phyloP scores from a whole-genome alignment of 2,797 vertebrate species.

The Lates japonicus region DNA sequence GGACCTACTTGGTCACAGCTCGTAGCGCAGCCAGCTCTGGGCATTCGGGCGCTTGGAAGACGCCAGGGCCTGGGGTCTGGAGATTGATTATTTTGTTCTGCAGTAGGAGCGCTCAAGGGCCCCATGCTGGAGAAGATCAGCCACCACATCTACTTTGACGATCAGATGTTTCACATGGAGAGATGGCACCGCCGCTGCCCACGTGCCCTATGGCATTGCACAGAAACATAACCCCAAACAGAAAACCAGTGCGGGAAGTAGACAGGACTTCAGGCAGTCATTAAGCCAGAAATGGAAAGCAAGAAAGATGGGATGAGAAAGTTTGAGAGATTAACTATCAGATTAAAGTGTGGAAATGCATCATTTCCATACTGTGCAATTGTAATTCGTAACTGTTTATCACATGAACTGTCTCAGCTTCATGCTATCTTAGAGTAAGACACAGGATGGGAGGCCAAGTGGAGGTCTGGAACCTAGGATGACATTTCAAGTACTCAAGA shows the following conservation, averaged over 20 bases:
- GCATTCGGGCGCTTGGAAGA: constrained; percentile 96
- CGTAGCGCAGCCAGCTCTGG: constrained; percentile 96
- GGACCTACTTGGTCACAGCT: constrained; percentile 96
- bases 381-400: constrained; percentile 36
- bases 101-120: constrained; percentile 96
- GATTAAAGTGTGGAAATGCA: constrained; percentile 52
- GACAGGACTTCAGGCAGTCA: constrained; percentile 11
- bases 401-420: constrained; percentile 19
- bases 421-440: constrained; percentile 4
- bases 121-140: constrained; percentile 96
- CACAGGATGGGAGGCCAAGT: constrained; percentile 27
- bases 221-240: constrained; percentile 84
- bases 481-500: constrained; percentile 6
- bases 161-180: constrained; percentile 98
- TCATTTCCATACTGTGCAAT: constrained; percentile 45
- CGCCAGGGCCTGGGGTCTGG: constrained; percentile 95
- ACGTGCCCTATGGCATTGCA: constrained; percentile 96
- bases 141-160: constrained; percentile 98
- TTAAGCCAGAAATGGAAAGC: background rate
- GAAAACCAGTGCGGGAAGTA: constrained; percentile 74
- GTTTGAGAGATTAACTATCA: constrained; percentile 27
- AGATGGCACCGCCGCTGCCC: constrained; percentile 94
- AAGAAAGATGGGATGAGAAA: background rate
- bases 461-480: background rate
- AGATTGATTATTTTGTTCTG: constrained; percentile 96